Evolutionary conservation across 2,888 invertebrate species (phyloP).

Genomic region (Leucoptera coffeella): DNA sequence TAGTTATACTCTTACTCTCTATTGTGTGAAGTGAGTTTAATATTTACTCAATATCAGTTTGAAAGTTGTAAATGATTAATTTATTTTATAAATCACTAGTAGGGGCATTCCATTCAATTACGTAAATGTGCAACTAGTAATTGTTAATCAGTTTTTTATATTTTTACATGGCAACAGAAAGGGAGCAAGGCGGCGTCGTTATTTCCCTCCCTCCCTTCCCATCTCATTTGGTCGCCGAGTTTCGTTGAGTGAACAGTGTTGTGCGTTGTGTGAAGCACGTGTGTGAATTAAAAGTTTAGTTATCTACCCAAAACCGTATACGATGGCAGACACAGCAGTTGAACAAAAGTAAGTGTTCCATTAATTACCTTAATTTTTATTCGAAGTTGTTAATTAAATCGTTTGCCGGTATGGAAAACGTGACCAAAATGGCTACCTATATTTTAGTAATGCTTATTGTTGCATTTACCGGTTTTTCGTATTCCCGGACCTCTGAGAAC

Average conservation of each 20-base stretch:
- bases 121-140: no score
- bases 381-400: constrained; percentile 8
- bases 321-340: constrained; percentile 65
- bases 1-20: no score
- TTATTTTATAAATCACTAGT: no score
- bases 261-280: constrained; percentile 37
- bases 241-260: constrained; percentile 43
- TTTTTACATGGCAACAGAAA: no score
- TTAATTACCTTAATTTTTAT: constrained; percentile 7
- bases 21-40: no score
- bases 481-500: no score
- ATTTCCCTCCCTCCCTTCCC: constrained; percentile 23
- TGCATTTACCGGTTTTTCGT: constrained; percentile 9
- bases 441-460: constrained; percentile 15
- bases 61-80: no score
- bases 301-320: constrained; percentile 14
- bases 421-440: constrained; percentile 57
- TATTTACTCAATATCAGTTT: no score
- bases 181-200: no score
- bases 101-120: no score
- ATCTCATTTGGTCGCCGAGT: constrained; percentile 46
- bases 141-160: no score
- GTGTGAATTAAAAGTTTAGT: constrained; percentile 18
- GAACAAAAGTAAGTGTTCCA: constrained; percentile 58
- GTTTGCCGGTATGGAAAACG: constrained; percentile 43